Evolutionary conservation across 2,888 invertebrate species (phyloP), one percentile per base, ranked within the genome.

Genomic region (Yponomeuta sedellus): DNA sequence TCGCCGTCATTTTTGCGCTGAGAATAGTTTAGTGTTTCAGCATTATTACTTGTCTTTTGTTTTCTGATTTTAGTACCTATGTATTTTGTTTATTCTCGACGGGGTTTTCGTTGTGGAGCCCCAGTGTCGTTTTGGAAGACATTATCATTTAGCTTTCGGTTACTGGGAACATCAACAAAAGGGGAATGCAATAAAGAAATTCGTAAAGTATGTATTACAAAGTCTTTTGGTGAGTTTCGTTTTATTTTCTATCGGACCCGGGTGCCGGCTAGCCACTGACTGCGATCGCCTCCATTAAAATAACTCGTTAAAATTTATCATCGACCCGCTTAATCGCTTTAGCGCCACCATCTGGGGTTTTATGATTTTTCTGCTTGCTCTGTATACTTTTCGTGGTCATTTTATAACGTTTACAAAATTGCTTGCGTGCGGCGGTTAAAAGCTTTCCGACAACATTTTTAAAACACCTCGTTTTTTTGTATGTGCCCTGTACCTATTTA

Each of bases 251-350:
- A 88, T 88, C 83, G 82, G 79, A 79, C 77, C 87, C 83, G 85
- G 82, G 86, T 84, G 87, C 85, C 78, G 83, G 83, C 81, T 80
- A 81, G 87, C 89, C 89, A 83, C 88, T 86, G 87, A 88, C 86
- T 88, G 86, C 84, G 89, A 91, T 91, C 87, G 88, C 88, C 85
- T 85, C 89, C 90, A 88, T 91, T 91, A 90, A 91, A 90, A 91
- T 91, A 89, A 89, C 90, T 91, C 90, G 90, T 91, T 91, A 91
- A 91, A 91, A 91, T 91, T 90, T 91, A 91, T 91, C 90, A 90
- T 91, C 90, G 88, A 86, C 85, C 88, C 87, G 90, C 86, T 90
- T 90, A 91, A 90, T 91, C 88, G 90, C 85, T 90, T 90, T 90
- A 90, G 85, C 88, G 83, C 88, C 87, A 88, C 86, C 89, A 91